Base-by-base conservation (phyloP, 2,113 vertebrate genomes). In the Salvator merianae region DNA sequence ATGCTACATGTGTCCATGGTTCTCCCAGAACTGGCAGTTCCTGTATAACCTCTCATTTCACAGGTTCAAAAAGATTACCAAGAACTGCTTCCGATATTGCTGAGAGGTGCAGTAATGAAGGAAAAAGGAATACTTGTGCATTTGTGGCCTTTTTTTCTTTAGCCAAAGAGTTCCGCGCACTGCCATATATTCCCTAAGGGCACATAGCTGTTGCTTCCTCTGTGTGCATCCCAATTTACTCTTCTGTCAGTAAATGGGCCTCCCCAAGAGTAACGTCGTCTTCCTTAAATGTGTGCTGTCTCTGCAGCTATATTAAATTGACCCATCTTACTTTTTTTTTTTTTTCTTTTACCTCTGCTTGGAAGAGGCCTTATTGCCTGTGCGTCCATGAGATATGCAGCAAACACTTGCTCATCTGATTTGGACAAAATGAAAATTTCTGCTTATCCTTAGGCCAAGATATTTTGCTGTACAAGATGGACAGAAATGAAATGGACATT, bases 401-500 rank as follows among this genome's bases (percentile, higher is more conserved):
- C 62, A 62, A 66, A 34, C 87, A 5, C 24, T 59, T 59, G 20
- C 53, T 36, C 9, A 18, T 77, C 47, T 84, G 62, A 84, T 40
- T 55, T 38, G 71, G 76, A 38, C 75, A 24, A 74, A 78, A 9
- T 79, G 43, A 77, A 71, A 43, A 5, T n/a, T 50, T 78, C 87
- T 40, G 34, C 80, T 38, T 50, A 50, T 6, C 53, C 14, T 10
- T 14, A 32, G 66, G 3, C 30, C 66, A 32, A 32, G 65, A 68
- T 68, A 10, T 13, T 65, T 65, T 65, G 0, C 62, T 30, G 62
- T 4, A 62, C 24, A 8, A 6, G 65, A n/a, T 30, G 65, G 28
- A 30, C 1, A 66, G 30, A 66, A 4, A 30, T 5, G 55, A 18
- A 18, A 18, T 59, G 14, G 55, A 47, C 43, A 47, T 9, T 47